A percentile compares a stretch with the other conserved stretches of the same genome.
These are phyloP conservation scores for Drosophila flavopinicola DNA, from an alignment of 2,888 invertebrate genomes.

Conservation along the genomic window DNA sequence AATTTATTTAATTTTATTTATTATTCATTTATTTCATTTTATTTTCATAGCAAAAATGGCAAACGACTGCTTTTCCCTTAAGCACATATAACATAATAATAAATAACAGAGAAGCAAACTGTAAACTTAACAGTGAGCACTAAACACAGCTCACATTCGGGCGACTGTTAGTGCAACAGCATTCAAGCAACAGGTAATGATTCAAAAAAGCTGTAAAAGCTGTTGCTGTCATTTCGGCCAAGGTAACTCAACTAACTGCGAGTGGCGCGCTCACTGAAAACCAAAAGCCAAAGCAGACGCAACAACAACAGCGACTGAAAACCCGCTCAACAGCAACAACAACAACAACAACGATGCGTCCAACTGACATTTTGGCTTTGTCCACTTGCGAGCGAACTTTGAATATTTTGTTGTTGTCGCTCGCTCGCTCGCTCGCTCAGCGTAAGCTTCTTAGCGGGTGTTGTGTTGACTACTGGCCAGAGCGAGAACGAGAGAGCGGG, in stretches of 20 bases:
- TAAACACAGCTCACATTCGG: conserved; percentile 13
- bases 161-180: conserved; percentile 6
- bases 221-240: conserved; percentile 68
- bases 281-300: conserved; percentile 17
- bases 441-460: conserved; percentile 23
- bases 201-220: conserved; percentile 37
- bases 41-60: too few relatives aligned
- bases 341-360: conserved; percentile 7
- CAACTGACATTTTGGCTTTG: conserved; percentile 48
- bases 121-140: conserved; percentile 29
- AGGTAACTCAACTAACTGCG: conserved; percentile 69
- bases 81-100: too few relatives aligned
- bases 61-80: too few relatives aligned
- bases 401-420: conserved; percentile 30
- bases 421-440: conserved; percentile 22
- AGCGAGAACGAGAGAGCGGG: background rate
- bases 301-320: conserved; percentile 16
- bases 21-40: too few relatives aligned
- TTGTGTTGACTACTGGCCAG: conserved; percentile 21
- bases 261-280: conserved; percentile 40
- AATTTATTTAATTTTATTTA: too few relatives aligned
- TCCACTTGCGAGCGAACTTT: conserved; percentile 46
- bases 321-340: conserved; percentile 17
- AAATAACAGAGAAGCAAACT: background rate
- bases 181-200: conserved; percentile 56